These are phyloP conservation scores for Empidonax traillii DNA, from an alignment of 2,113 vertebrate genomes.

Conservation along the genomic window DNA sequence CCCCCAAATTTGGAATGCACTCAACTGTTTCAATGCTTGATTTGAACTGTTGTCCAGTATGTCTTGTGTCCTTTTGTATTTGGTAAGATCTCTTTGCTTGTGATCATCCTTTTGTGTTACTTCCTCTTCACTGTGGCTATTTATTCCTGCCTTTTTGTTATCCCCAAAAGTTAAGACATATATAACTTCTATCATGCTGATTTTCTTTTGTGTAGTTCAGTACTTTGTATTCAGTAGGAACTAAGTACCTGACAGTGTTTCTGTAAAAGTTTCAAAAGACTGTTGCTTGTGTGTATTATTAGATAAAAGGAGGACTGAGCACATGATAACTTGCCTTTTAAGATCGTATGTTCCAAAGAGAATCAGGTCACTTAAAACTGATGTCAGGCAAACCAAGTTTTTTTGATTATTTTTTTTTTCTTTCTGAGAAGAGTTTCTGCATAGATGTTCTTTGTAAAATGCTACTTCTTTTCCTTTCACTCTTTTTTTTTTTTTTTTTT, in stretches of 20 bases:
- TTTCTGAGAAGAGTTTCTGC: not conserved
- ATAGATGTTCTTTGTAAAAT: not conserved
- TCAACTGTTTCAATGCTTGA: not conserved
- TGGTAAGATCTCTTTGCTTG: not conserved
- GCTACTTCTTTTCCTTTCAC: not conserved
- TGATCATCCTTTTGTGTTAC: not conserved
- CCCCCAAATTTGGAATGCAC: not conserved
- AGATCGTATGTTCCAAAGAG: not conserved
- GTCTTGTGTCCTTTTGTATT: not conserved
- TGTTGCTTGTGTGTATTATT: conserved; percentile 21
- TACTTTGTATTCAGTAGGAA: not conserved
- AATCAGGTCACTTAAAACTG: conserved; percentile 32
- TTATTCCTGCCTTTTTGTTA: conserved; percentile 36
- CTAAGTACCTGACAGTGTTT: not conserved
- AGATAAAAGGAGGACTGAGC: conserved; percentile 17
- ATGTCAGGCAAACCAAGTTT: not conserved
- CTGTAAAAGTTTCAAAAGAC: not conserved
- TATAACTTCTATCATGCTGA: not conserved
- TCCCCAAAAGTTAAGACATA: not conserved
- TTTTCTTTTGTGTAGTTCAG: conserved; percentile 5
- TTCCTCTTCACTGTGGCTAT: not conserved
- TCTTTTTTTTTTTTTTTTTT: not conserved
- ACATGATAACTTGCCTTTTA: not conserved
- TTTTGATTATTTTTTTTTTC: not conserved
- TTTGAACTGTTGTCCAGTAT: not conserved